These are phyloP conservation scores for Globodera ellingtonae DNA, from an alignment of 1,140 invertebrate species.

Conservation along the genomic window DNA sequence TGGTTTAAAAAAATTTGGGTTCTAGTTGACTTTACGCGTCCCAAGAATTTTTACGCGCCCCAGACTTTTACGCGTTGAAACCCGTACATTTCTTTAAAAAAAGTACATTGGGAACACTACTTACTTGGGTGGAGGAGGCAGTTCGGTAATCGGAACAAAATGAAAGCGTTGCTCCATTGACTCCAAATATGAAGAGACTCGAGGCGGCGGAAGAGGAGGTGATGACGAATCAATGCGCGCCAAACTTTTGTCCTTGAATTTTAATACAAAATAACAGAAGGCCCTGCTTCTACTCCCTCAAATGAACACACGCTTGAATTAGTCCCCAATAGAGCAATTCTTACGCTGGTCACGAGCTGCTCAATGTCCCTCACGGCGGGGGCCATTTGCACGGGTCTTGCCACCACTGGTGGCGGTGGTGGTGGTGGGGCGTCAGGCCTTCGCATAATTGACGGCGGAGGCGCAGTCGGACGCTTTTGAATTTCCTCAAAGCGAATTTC, in stretches of 20 bases:
- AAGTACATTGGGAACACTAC: background rate
- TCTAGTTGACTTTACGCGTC: no score
- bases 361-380: background rate
- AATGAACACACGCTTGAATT: no score
- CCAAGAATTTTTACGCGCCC: no score
- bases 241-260: background rate
- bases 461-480: background rate
- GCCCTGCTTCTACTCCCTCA: no score
- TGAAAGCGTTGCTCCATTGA: constrained; percentile 49
- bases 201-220: constrained; percentile 38
- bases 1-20: no score
- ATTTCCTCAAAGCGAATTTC: background rate
- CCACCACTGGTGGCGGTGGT: constrained; percentile 6
- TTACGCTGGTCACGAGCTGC: background rate
- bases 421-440: constrained; percentile 36
- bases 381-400: background rate
- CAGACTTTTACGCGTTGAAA: no score
- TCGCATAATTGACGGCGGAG: constrained; percentile 8
- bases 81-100: no score
- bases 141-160: constrained; percentile 40
- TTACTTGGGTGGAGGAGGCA: constrained; percentile 37
- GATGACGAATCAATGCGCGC: background rate
- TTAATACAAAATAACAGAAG: background rate
- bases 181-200: constrained; percentile 48
- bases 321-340: background rate